Evolutionary conservation across 2,888 invertebrate genomes (phyloP), one percentile per base, ranked within the genome.

Genomic region (Cheilosia soror): DNA sequence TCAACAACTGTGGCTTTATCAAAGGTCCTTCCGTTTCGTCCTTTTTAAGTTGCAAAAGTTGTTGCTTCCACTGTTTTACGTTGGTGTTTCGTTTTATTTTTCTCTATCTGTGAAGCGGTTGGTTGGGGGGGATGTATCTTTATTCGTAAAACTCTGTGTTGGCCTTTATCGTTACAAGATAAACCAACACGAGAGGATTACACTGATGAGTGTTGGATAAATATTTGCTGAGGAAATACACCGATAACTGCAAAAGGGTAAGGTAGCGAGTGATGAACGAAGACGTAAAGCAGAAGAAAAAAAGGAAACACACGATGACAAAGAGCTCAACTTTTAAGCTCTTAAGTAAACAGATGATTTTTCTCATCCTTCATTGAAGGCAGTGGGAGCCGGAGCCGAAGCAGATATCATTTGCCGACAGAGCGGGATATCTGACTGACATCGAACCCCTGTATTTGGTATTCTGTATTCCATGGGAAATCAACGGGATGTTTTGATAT

Each of bases 271-370:
- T 20, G 40, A 55, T 55, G 55, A 49, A 73, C 49, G 37, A 62
- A 57, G 51, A 51, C 40, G 44, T 40, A 60, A 31, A 60, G 40
- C 11, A 49, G 31, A 29, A 65, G 31, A 55, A 42, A 75, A 40
- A 53, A 69, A 65, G 44, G 47, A 80, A 69, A 71, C 55, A 69
- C 72, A 69, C 82, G 73, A 82, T 86, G 82, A 78, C 86, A 86
- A 86, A 81, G 86, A 78, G 81, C 85, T 86, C 82, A 86, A 86
- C 78, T 86, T 86, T 86, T 86, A 82, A 86, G 86, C 86, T 86
- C 73, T 69, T 78, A 73, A 86, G 86, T 78, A 86, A 86, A 86
- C 86, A 82, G 82, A 82, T 86, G 86, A 86, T 82, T 86, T 78
- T 65, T 73, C 86, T 86, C 82, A 86, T 86, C 72, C 73, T 53